Base-by-base conservation (phyloP, 2,113 vertebrate genomes). In the Larimichthys polyactis region DNA sequence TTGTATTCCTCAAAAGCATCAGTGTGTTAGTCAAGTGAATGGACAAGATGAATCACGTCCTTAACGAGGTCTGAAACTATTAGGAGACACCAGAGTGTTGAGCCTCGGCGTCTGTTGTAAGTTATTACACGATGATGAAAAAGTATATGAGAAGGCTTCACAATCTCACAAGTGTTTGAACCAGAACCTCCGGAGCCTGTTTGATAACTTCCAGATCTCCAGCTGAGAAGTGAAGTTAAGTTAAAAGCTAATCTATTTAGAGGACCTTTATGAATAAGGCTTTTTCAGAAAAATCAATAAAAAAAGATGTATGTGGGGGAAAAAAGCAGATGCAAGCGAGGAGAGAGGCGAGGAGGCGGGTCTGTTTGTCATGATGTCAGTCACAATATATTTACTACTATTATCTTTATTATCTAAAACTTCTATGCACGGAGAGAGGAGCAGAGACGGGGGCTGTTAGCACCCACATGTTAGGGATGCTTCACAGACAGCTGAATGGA, bases 281-380 rank as follows among this genome's bases (percentile, higher is more conserved):
- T 40, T 40, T 40, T 22, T 12, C 52, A 5, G 36, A 20, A 27
- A 32, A 65, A 57, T 48, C 59, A 48, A 46, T 69, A 69, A 46
- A 71, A 40, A 44, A 59, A 19, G 46, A 51, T 63, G 52, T 20
- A 54, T 32, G n/a, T n/a, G 52, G 36, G 32, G 7, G 2, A 40
- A 27, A n/a, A 73, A 52, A 52, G 4, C 59, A 40, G 19, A 49
- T 40, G 15, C 6, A 11, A 51, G 58, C 8, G n/a, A 14, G n/a
- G 46, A 46, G 58, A 62, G 57, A 14, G n/a, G 46, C 32, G 58
- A 62, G 57, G 7, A 4, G 44, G 54, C 51, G 22, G 32, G 62
- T 52, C 67, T 69, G 49, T 69, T 27, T 60, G 57, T 24, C 62
- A 29, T 43, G 62, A 75, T 75, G 49, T 54, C 73, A 36, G 64